phyloP scores from a whole-genome alignment of 1,140 invertebrate species.

The Euura lappo region DNA sequence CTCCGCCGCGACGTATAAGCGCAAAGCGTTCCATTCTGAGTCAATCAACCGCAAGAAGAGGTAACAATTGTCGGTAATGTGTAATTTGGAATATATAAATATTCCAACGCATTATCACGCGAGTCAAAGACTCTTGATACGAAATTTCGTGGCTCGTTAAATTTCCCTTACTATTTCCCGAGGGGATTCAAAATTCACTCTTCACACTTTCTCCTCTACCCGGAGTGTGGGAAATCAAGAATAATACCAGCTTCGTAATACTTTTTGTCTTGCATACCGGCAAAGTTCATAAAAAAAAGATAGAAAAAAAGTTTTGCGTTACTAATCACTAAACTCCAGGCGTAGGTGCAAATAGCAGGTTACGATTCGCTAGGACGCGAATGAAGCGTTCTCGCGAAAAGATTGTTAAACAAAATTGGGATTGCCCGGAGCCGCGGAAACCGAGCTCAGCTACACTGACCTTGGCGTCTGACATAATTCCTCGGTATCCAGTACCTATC shows the following conservation, averaged over 20 bases:
- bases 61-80: too few species aligned
- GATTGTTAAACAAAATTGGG: too few species aligned
- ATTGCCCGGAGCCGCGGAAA: neutral
- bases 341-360: neutral
- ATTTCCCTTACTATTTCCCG: neutral
- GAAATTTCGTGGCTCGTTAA: neutral
- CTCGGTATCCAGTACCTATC: too few species aligned
- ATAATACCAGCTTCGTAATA: neutral
- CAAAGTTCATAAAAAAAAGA: neutral
- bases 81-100: too few species aligned
- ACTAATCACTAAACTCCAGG: neutral
- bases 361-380: neutral
- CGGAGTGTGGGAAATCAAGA: neutral
- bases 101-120: too few species aligned
- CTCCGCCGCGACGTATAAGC: too few species aligned
- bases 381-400: neutral
- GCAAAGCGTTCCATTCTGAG: too few species aligned
- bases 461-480: neutral
- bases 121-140: too few species aligned
- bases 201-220: neutral
- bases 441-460: neutral
- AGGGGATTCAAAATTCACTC: constrained; percentile 2
- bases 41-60: too few species aligned
- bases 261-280: neutral
- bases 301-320: neutral